Percentiles rank a stretch among this genome's conserved stretches.
phyloP scores from a whole-genome alignment of 2,888 invertebrate genomes.

The Meandrusa payeni region DNA sequence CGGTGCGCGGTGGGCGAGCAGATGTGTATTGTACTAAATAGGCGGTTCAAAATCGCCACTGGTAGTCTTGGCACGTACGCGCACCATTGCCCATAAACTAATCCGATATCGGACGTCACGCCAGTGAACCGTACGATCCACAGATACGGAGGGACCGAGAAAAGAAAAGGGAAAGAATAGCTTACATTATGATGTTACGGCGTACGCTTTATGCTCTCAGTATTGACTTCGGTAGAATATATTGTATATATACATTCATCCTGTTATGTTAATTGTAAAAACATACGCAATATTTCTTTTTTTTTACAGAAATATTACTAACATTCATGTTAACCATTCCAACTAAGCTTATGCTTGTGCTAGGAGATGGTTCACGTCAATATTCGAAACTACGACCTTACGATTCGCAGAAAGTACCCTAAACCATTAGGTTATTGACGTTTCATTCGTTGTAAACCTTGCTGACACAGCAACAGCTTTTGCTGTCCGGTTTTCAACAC shows the following conservation, averaged over 20 bases:
- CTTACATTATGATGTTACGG: constrained; percentile 25
- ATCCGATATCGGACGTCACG: constrained; percentile 57
- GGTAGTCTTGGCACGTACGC: constrained; percentile 47
- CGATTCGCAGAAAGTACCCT: too few species aligned
- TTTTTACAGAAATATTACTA: too few species aligned
- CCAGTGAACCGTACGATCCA: constrained; percentile 43
- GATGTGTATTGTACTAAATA: constrained; percentile 31
- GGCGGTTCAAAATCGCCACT: constrained; percentile 39
- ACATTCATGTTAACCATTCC: too few species aligned
- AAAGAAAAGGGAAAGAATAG: constrained; percentile 38
- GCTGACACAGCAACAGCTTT: too few species aligned
- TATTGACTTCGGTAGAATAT: constrained; percentile 7
- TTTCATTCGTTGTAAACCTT: too few species aligned
- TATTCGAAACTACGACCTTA: too few species aligned
- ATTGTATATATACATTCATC: not conserved
- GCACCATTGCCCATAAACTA: constrained; percentile 61
- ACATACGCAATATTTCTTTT: not conserved
- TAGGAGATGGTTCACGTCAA: too few species aligned
- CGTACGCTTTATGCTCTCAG: constrained; percentile 10
- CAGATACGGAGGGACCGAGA: constrained; percentile 43
- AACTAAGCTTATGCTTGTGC: too few species aligned
- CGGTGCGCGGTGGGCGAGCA: constrained; percentile 11
- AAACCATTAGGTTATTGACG: too few species aligned
- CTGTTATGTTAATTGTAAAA: not conserved
- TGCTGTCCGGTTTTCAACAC: too few species aligned